A percentile compares a stretch with the other conserved stretches of the same genome.
These are phyloP conservation scores for Dermolepida albohirtum DNA, from an alignment of 2,888 invertebrate genomes.

Conservation along the genomic window DNA sequence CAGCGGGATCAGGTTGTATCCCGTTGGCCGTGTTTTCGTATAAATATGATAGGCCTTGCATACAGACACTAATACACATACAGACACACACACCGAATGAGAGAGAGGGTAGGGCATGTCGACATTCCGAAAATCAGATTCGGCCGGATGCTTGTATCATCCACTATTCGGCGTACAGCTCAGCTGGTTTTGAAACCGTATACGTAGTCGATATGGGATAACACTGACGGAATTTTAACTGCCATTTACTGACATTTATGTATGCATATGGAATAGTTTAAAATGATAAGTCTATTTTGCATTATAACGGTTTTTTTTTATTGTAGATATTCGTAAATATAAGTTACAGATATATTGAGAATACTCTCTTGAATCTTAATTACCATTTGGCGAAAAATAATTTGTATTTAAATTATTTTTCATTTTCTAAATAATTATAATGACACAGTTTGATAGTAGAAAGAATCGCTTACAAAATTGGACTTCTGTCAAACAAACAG, in stretches of 20 bases:
- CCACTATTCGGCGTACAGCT: slow-evolving; percentile 10
- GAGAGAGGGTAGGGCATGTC: slow-evolving; percentile 7
- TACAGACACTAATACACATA: slow-evolving; percentile 16
- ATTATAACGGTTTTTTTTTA: too few relatives aligned
- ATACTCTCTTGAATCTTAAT: too few relatives aligned
- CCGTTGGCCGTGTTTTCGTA: slow-evolving; percentile 52
- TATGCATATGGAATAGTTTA: slow-evolving; percentile 14
- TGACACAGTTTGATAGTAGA: too few relatives aligned
- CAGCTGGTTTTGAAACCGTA: too few relatives aligned
- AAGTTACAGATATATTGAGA: too few relatives aligned
- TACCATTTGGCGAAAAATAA: too few relatives aligned
- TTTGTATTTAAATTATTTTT: too few relatives aligned
- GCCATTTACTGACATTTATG: slow-evolving; percentile 12
- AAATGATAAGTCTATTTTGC: not conserved
- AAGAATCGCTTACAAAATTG: too few relatives aligned
- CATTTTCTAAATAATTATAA: too few relatives aligned
- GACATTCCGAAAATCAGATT: slow-evolving; percentile 5
- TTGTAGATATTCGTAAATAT: too few relatives aligned
- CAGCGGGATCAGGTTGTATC: slow-evolving; percentile 61
- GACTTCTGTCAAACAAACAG: too few relatives aligned
- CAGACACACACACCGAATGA: too few relatives aligned
- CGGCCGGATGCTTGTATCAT: slow-evolving; percentile 20
- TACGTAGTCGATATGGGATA: slow-evolving; percentile 17
- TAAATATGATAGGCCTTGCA: slow-evolving; percentile 50
- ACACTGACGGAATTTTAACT: slow-evolving; percentile 33